Evolutionary conservation across 2,113 vertebrate genomes (phyloP), one percentile per base, ranked within the genome.

Genomic region (Rana temporaria): DNA sequence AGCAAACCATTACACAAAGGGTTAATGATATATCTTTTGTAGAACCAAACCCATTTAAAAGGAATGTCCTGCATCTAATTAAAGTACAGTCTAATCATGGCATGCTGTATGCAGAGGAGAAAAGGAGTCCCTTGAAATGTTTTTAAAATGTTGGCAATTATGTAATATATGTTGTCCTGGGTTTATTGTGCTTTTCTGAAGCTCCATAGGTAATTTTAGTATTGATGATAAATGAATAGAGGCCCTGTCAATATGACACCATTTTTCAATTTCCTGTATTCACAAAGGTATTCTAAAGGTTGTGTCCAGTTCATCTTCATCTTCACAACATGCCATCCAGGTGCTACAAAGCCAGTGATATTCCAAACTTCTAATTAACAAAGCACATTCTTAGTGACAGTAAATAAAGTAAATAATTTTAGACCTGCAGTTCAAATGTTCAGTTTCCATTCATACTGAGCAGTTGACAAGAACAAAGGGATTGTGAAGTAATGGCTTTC

Each of bases 251-350:
- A 95, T 94, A 90, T 89, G 89, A 90, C 93, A 93, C 94, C 95
- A 96, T 96, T 96, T 95, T 97, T 97, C 95, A 96, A 97, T 97
- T 96, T 96, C 95, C 97, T 96, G 94, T 92, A 89, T 90, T 89
- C 89, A 89, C 93, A 89, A 91, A 94, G 91, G 95, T 95, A 95
- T 98, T 97, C 91, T 86, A 94, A 91, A 92, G 96, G 94, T 95
- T 96, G 94, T 90, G 88, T 74, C 88, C 92, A 96, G 96, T 97
- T 98, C 95, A 96, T 91, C 89, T 97, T 98, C 95, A 96, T 91
- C 89, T 87, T 90, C 96, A 95, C 97, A 97, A 96, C 94, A 90
- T 97, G 96, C 92, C 93, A 94, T 93, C 95, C 90, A 87, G 87
- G 66, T 85, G 88, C 86, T 92, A 84, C 91, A 90, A 93, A 86